These are phyloP conservation scores for Conchocele bisecta DNA, from an alignment of 2,888 invertebrate species.

Conservation along the genomic window DNA sequence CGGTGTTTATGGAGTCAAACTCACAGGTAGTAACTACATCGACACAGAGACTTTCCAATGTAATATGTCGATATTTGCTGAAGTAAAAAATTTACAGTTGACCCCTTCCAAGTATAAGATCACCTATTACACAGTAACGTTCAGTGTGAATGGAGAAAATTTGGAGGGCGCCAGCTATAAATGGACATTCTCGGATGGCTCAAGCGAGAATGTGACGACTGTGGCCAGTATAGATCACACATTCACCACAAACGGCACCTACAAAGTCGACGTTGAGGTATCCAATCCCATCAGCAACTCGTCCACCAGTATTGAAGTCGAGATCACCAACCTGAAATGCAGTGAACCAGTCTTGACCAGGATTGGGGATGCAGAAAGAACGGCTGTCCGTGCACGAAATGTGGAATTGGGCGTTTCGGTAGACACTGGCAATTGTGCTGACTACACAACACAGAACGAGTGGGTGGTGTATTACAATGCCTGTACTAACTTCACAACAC, in stretches of 20 bases:
- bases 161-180: conserved; percentile 53
- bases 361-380: conserved; percentile 34
- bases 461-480: conserved; percentile 61
- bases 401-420: conserved; percentile 62
- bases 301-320: conserved; percentile 38
- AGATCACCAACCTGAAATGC: conserved; percentile 63
- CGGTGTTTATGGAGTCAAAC: conserved; percentile 53
- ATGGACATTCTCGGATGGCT: conserved; percentile 56
- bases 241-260: conserved; percentile 59
- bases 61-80: conserved; percentile 51
- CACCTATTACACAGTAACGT: conserved; percentile 53
- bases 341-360: conserved; percentile 52
- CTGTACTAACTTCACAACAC: conserved; percentile 17
- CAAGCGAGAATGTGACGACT: conserved; percentile 14
- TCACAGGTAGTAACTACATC: conserved; percentile 62
- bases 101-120: conserved; percentile 44
- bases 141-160: conserved; percentile 56
- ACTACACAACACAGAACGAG: conserved; percentile 60
- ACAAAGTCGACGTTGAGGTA: conserved; percentile 56
- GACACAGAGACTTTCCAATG: conserved; percentile 33
- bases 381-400: conserved; percentile 42
- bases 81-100: conserved; percentile 52
- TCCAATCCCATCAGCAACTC: conserved; percentile 63
- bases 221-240: conserved; percentile 31
- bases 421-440: conserved; percentile 56